Conservation (phyloP, 1,140 invertebrate genomes). For the Tetramorium simillimum region DNA sequence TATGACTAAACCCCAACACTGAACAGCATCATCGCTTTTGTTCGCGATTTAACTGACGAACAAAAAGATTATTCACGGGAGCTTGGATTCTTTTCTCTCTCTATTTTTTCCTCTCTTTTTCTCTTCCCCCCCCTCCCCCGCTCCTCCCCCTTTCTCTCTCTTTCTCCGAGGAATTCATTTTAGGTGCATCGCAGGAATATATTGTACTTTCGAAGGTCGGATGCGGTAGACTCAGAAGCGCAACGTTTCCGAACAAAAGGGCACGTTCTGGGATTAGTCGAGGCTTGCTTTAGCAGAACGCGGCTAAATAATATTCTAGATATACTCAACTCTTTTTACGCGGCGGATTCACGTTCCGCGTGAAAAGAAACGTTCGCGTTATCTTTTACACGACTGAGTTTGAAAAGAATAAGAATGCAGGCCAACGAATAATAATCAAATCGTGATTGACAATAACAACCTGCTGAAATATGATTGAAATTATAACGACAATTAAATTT, state of each 20-base stretch:
- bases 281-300: background rate
- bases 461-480: too few relatives aligned
- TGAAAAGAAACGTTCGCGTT: too few relatives aligned
- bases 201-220: background rate
- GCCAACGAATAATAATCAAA: too few relatives aligned
- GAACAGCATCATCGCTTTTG: background rate
- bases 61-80: background rate
- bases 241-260: conserved; percentile 14
- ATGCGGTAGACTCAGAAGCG: background rate
- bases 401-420: too few relatives aligned
- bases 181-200: background rate
- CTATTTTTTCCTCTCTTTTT: background rate
- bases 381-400: too few relatives aligned
- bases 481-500: too few relatives aligned
- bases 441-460: too few relatives aligned
- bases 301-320: background rate
- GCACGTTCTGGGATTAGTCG: background rate
- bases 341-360: too few relatives aligned
- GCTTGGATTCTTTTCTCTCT: background rate
- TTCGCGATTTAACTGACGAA: background rate
- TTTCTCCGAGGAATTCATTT: background rate
- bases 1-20: conserved; percentile 54
- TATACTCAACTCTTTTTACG: background rate
- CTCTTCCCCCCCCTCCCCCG: too few relatives aligned
- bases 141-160: background rate